phyloP scores from a whole-genome alignment of 2,113 vertebrate species.

The Stomatorhinus ivindoensis region DNA sequence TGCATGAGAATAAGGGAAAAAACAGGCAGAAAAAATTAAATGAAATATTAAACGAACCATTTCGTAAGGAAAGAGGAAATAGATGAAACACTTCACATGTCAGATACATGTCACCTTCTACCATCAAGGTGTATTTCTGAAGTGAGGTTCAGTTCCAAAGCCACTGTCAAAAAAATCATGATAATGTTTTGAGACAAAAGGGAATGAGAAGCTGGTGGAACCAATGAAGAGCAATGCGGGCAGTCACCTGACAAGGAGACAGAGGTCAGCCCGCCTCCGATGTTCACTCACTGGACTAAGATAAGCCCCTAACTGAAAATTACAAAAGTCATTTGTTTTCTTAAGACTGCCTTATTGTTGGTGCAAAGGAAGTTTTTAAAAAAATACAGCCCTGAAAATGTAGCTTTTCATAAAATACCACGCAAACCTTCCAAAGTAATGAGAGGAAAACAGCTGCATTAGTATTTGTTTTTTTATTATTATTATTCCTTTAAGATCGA shows the following conservation, averaged over 20 bases:
- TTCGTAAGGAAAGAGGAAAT: background rate
- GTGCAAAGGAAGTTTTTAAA: background rate
- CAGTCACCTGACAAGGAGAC: background rate
- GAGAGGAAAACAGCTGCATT: constrained; percentile 65
- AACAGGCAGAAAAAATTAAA: background rate
- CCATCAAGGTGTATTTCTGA: background rate
- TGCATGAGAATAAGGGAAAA: background rate
- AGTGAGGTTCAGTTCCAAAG: background rate
- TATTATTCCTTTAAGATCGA: constrained; percentile 82
- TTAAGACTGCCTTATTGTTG: background rate
- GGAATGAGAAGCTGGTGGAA: background rate
- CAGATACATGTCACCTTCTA: background rate
- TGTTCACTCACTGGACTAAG: background rate
- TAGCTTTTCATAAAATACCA: constrained; percentile 1
- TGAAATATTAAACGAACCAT: background rate
- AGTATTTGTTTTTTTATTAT: constrained; percentile 79
- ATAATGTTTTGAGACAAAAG: background rate
- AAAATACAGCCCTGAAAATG: background rate
- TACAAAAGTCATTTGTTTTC: background rate
- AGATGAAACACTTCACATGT: background rate
- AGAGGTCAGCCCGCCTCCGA: background rate
- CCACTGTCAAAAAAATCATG: background rate
- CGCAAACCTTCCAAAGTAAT: constrained; percentile 58
- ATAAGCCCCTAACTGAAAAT: background rate
- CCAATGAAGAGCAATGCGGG: background rate